A percentile compares a stretch with the other conserved stretches of the same genome.
These are phyloP conservation scores for Agapornis roseicollis DNA, from an alignment of 2,113 vertebrate genomes.

Conservation along the genomic window DNA sequence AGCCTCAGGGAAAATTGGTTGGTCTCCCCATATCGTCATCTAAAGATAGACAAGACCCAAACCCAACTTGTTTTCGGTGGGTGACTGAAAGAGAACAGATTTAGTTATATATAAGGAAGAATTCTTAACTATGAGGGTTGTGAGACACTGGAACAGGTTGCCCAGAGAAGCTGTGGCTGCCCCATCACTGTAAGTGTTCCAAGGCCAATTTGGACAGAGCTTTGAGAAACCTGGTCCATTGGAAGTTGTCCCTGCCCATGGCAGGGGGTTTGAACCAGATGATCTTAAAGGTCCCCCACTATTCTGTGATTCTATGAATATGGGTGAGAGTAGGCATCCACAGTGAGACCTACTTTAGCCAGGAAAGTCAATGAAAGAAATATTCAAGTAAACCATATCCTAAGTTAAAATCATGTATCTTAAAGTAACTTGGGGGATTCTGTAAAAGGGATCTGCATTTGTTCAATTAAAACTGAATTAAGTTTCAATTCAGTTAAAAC, in stretches of 20 bases:
- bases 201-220: background rate
- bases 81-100: background rate
- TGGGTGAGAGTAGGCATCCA: background rate
- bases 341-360: background rate
- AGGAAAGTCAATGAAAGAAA: background rate
- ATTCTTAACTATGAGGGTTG: background rate
- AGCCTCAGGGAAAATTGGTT: no score
- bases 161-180: background rate
- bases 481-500: background rate
- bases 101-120: background rate
- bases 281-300: background rate
- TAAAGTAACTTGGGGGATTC: background rate
- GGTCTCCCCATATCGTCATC: no score
- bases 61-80: no score
- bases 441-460: background rate
- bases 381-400: background rate
- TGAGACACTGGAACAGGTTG: background rate
- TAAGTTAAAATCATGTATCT: background rate
- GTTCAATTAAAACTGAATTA: background rate
- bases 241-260: background rate
- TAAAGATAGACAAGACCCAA: no score
- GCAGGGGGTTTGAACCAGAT: background rate
- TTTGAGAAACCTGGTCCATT: background rate
- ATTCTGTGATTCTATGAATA: background rate
- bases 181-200: background rate